Evolutionary conservation across 2,797 vertebrate species (phyloP), one percentile per base, ranked within the genome.

Genomic region (Protosalanx chinensis): DNA sequence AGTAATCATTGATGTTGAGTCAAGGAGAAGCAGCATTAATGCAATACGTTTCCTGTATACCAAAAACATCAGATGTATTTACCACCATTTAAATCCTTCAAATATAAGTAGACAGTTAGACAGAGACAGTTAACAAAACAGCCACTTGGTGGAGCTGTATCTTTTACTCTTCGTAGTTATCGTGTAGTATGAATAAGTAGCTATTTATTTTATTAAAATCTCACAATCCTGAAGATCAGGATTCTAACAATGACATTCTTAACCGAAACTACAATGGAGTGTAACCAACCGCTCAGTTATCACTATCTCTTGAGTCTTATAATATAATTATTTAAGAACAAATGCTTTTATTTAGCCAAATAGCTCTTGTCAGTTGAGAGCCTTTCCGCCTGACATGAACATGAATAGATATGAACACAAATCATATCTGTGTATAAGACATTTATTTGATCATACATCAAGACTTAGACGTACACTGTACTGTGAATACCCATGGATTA

Each of bases 91-190:
- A 10, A 2, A 27, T 69, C 49, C 20, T 46, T 37, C 32, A 72
- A 23, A 59, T 4, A 49, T 41, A 16, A 46, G 49, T 27, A 62
- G n/a, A n/a, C n/a, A n/a, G n/a, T n/a, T n/a, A n/a, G 51, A 12
- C 46, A 67, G 37, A 51, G 13, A 66, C n/a, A 66, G 37, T 59
- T 79, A 70, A 58, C 23, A 10, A 3, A 78, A 74, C 73, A 73
- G 69, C 90, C 90, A 91, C 89, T 83, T 74, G 89, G 84, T 88
- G 89, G 89, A 80, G 88, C 88, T 84, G 82, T 87, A 88, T 82
- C 71, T 67, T 71, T 53, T 18, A 49, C 49, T 67, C 4, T 3
- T 37, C 12, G 6, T 18, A 27, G 33, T 63, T 23, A n/a, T 64
- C 33, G n/a, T 12, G 32, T 20, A 3, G 16, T 64, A 13, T 13